Percentiles rank a stretch among this genome's conserved stretches.
phyloP scores from a whole-genome alignment of 2,888 invertebrate species.

The Seira sanloemensis region DNA sequence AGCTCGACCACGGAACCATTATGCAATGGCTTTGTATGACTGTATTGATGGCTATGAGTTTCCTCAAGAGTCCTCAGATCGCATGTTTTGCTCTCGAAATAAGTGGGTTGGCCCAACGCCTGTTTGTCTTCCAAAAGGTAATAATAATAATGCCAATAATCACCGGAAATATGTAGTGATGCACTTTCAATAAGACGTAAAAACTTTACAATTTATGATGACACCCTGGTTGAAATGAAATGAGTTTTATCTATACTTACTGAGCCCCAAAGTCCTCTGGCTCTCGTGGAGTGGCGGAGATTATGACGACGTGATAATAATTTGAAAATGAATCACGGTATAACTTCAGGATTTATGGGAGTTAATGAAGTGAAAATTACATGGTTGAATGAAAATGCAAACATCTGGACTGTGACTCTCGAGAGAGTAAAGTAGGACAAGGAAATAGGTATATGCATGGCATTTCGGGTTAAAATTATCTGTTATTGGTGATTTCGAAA shows the following conservation, averaged over 20 bases:
- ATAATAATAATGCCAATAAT: slow-evolving; percentile 34
- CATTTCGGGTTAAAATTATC: not conserved
- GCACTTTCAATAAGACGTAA: not conserved
- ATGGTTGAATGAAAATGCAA: slow-evolving; percentile 48
- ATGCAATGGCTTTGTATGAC: slow-evolving; percentile 79
- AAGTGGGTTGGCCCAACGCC: slow-evolving; percentile 80
- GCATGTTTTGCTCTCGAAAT: slow-evolving; percentile 79
- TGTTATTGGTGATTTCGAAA: not conserved
- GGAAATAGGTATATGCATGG: not conserved
- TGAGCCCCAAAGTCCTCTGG: no score
- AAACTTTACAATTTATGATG: not conserved
- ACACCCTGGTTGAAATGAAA: no score
- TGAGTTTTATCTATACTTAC: no score
- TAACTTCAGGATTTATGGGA: slow-evolving; percentile 50
- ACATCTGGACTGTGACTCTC: slow-evolving; percentile 43
- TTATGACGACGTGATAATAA: not conserved
- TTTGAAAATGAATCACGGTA: not conserved
- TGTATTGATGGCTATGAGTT: slow-evolving; percentile 79
- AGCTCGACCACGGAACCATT: slow-evolving; percentile 76
- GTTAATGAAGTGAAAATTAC: slow-evolving; percentile 73
- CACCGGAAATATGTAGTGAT: slow-evolving; percentile 35
- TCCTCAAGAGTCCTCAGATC: slow-evolving; percentile 76
- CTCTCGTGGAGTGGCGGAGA: not conserved
- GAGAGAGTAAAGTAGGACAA: not conserved
- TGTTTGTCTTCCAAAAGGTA: slow-evolving; percentile 76